These are phyloP conservation scores for Eupithecia centaureata DNA, from an alignment of 2,888 invertebrate species.

Conservation along the genomic window DNA sequence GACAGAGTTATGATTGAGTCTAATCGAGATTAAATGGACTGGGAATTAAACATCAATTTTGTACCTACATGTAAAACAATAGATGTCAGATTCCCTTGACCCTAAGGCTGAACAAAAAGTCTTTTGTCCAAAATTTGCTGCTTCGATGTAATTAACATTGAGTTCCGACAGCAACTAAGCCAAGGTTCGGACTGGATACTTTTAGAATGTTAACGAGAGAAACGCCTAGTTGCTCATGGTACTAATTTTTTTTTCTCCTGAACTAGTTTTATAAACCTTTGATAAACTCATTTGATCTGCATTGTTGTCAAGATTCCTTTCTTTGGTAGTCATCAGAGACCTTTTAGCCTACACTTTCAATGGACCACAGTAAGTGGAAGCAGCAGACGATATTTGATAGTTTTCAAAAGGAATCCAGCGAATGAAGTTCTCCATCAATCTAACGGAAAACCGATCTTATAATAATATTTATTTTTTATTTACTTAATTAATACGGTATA, in stretches of 20 bases:
- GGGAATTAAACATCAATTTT: background rate
- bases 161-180: conserved; percentile 53
- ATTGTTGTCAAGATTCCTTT: background rate
- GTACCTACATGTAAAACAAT: conserved; percentile 39
- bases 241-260: background rate
- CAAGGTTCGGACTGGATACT: conserved; percentile 52
- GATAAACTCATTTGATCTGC: background rate
- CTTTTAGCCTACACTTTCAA: background rate
- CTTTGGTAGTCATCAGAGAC: background rate
- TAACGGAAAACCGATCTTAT: background rate
- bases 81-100: conserved; percentile 50
- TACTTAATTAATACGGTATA: too few species aligned
- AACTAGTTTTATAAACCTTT: background rate
- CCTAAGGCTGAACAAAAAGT: conserved; percentile 52
- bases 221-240: background rate
- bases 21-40: background rate
- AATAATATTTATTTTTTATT: too few species aligned
- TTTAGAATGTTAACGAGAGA: conserved; percentile 12
- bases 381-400: background rate
- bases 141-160: conserved; percentile 61
- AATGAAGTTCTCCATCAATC: background rate
- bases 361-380: background rate
- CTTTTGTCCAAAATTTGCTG: conserved; percentile 54
- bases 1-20: background rate
- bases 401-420: background rate